These are phyloP conservation scores for Luscinia megarhynchos DNA, from an alignment of 2,797 vertebrate genomes.

Conservation along the genomic window DNA sequence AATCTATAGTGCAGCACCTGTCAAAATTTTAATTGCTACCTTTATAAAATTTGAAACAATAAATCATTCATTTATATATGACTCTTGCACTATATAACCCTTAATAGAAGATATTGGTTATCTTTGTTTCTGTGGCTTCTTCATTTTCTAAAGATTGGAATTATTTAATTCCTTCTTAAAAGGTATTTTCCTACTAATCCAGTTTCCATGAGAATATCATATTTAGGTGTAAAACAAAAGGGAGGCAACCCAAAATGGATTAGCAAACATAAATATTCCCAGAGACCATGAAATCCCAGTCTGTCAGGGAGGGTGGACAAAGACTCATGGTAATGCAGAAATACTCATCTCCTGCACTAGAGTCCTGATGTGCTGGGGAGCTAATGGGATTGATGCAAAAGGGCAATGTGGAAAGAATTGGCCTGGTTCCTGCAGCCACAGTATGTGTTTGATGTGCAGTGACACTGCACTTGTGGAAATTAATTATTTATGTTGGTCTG, in stretches of 20 bases:
- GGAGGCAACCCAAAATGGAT: neutral
- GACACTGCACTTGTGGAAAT: constrained; percentile 10
- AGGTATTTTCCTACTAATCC: constrained; percentile 12
- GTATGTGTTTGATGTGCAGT: neutral
- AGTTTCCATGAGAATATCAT: neutral
- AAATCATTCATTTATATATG: neutral
- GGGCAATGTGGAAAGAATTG: neutral
- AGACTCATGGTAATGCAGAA: neutral
- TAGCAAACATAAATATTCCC: constrained; percentile 13
- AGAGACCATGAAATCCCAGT: neutral
- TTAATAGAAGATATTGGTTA: neutral
- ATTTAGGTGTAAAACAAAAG: constrained; percentile 29
- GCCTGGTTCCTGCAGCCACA: neutral
- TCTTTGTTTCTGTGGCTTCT: constrained; percentile 8
- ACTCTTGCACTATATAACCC: neutral
- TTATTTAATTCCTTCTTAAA: constrained; percentile 18
- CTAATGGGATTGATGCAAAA: neutral
- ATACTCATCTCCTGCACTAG: neutral
- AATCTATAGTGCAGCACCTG: neutral
- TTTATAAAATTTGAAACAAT: neutral
- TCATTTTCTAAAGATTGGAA: constrained; percentile 17
- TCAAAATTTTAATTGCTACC: neutral
- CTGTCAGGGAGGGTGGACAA: neutral
- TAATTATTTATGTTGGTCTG: neutral
- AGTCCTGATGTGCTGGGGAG: neutral